Evolutionary conservation across 2,888 invertebrate genomes (phyloP), one percentile per base, ranked within the genome.

Genomic region (Alentia gelatinosa): DNA sequence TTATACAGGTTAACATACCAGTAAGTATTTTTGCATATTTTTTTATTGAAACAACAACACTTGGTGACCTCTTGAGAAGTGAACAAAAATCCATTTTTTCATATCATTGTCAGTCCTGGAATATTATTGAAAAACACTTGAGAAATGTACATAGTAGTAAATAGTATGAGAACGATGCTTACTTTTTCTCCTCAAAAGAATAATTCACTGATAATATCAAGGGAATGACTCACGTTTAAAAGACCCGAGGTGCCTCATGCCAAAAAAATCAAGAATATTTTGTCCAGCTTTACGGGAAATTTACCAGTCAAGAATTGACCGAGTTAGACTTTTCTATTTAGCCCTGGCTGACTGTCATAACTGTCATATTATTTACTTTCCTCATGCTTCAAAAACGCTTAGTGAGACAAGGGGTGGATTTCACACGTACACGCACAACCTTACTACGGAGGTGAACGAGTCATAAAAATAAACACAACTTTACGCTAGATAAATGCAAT

Each of bases 381-480:
- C 37, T 37, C 79, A 37, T 79, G 79, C 79, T 79, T 39, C 35
- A 74, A 37, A 79, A 79, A 79, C 19, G 37, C 79, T 37, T 79
- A 23, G 79, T 79, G 79, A 79, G 37, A 79, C 79, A 79, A 79
- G 39, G 79, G 79, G 79, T 79, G 79, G 79, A 79, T 79, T 33
- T 26, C 86, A 86, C 86, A 86, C 86, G 7, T 86, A 47, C 50
- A 86, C 86, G 50, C 86, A 86, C 86, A 86, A 86, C 86, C 86
- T 50, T 30, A 47, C 86, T 86, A 86, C 47, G 35, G 35, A 86
- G 86, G 86, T 86, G 86, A 86, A 86, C 86, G 86, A 47, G 86
- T 50, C 86, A 86, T 86, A 86, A 86, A 86, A 86, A 86, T 86
- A 86, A 86, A 86, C 47, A 86, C 47, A 86, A 86, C 86, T 50